phyloP scores from a whole-genome alignment of 2,113 vertebrate genomes.

The Arizona elegans region DNA sequence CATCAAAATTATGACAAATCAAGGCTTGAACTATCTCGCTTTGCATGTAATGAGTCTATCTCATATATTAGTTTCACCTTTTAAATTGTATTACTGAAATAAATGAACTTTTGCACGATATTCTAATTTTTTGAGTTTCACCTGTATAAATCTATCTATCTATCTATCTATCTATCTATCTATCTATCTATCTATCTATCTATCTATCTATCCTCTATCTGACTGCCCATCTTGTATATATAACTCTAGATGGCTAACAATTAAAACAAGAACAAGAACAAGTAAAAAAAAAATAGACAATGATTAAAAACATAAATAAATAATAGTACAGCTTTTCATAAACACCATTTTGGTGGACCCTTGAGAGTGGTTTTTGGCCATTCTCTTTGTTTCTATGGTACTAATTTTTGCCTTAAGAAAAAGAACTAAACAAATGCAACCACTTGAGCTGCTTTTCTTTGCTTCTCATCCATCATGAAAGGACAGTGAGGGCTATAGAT shows the following conservation, averaged over 20 bases:
- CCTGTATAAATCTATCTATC: too few species aligned
- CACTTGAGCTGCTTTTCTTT: background rate
- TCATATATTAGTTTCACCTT: too few species aligned
- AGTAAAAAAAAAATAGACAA: background rate
- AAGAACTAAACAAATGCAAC: slow-evolving; percentile 30
- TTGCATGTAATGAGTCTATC: too few species aligned
- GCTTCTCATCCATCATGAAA: background rate
- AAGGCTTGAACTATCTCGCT: too few species aligned
- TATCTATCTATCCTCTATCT: too few species aligned
- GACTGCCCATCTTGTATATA: background rate
- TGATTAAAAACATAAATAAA: background rate
- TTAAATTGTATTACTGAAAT: too few species aligned
- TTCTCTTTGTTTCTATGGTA: background rate
- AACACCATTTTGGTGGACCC: background rate
- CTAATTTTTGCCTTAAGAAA: background rate
- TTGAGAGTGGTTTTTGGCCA: background rate
- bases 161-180: too few species aligned
- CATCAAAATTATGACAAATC: too few species aligned
- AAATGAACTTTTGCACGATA: too few species aligned
- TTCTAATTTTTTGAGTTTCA: too few species aligned
- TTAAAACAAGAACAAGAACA: background rate
- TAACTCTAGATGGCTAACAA: background rate
- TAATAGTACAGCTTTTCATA: background rate
- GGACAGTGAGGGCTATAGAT: background rate
- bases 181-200: too few species aligned